Conservation (phyloP, 2,797 vertebrate species). For the Trichosurus vulpecula region DNA sequence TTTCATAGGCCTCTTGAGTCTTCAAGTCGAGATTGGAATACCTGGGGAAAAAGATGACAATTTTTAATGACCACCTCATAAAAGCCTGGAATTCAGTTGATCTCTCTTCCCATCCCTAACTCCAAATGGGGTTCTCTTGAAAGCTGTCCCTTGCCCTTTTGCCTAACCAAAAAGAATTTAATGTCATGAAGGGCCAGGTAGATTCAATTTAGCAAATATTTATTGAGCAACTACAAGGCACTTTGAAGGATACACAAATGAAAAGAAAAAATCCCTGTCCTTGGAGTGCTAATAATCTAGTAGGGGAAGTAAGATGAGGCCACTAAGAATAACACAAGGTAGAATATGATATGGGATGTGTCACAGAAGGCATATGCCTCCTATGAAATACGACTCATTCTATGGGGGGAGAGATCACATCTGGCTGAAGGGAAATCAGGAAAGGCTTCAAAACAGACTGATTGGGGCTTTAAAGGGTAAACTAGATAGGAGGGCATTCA, state of each 20-base stretch:
- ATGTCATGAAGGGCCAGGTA: not conserved
- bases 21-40: constrained; percentile 91
- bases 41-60: constrained; percentile 80
- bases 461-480: not conserved
- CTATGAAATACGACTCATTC: not conserved
- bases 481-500: not conserved
- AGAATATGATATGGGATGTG: not conserved
- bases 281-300: not conserved
- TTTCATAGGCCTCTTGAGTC: constrained; percentile 95
- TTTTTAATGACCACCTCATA: not conserved
- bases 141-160: not conserved
- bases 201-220: not conserved
- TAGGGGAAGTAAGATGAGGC: not conserved
- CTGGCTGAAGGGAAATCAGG: not conserved
- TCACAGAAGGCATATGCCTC: not conserved
- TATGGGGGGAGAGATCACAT: not conserved
- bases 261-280: not conserved
- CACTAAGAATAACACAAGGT: not conserved
- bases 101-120: not conserved
- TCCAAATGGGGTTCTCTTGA: not conserved
- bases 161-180: not conserved
- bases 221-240: not conserved
- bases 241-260: not conserved
- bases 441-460: not conserved
- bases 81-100: not conserved